Evolutionary conservation across 2,888 invertebrate species (phyloP).

Genomic region (Syrista parreyssii): DNA sequence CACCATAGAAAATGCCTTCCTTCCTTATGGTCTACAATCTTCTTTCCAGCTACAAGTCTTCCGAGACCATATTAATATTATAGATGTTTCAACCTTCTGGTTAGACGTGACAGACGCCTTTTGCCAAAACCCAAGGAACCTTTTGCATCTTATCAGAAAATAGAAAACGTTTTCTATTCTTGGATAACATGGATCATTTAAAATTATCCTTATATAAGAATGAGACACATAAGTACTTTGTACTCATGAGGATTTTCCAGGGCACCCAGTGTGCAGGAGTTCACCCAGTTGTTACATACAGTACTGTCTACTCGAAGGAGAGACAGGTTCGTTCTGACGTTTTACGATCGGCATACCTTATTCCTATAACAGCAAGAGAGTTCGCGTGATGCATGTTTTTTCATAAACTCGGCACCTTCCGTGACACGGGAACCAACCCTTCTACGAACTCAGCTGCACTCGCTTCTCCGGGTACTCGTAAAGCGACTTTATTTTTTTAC

Average conservation of each 20-base stretch:
- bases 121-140: too few relatives aligned
- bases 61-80: constrained; percentile 21
- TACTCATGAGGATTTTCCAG: too few relatives aligned
- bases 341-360: constrained; percentile 4
- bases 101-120: too few relatives aligned
- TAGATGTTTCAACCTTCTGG: constrained; percentile 12
- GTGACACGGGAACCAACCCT: constrained; percentile 59
- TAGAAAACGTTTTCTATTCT: too few relatives aligned
- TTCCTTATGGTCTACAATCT: neutral
- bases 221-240: too few relatives aligned
- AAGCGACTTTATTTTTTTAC: constrained; percentile 60
- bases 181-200: too few relatives aligned
- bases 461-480: constrained; percentile 61
- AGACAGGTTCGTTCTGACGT: constrained; percentile 11
- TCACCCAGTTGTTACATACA: too few relatives aligned
- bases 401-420: constrained; percentile 59
- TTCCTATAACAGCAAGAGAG: constrained; percentile 15
- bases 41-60: neutral
- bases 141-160: too few relatives aligned
- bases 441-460: constrained; percentile 59
- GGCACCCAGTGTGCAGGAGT: too few relatives aligned
- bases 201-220: too few relatives aligned
- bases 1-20: constrained; percentile 10
- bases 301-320: constrained; percentile 8
- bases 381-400: constrained; percentile 61